These are phyloP conservation scores for Tragelaphus strepsiceros DNA, from an alignment of 2,113 vertebrate species.

Conservation along the genomic window DNA sequence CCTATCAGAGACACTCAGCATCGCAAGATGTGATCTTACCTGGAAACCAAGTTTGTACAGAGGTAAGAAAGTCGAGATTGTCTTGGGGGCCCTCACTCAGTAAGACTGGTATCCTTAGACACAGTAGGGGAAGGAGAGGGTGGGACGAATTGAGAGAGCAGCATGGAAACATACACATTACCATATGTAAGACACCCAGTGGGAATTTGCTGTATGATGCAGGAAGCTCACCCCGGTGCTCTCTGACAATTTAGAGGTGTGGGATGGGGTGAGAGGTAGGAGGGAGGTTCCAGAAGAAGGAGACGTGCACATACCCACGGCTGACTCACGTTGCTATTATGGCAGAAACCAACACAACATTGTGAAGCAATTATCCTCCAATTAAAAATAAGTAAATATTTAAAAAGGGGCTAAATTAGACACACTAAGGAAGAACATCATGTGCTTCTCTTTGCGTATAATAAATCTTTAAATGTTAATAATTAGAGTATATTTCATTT, in stretches of 20 bases:
- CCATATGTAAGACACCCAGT: neutral
- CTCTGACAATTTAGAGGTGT: neutral
- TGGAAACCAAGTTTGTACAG: neutral
- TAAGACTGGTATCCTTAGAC: neutral
- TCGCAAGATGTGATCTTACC: neutral
- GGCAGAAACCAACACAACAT: neutral
- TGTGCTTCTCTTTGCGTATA: neutral
- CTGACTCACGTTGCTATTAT: neutral
- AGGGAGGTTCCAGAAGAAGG: neutral
- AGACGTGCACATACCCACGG: rapidly evolving
- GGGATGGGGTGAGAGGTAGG: neutral
- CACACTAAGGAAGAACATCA: neutral
- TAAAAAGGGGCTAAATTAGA: neutral
- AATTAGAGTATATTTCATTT: neutral
- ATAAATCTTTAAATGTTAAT: neutral
- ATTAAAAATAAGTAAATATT: neutral
- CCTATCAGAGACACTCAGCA: neutral
- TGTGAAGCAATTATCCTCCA: neutral
- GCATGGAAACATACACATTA: neutral
- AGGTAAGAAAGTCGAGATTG: neutral
- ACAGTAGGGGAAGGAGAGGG: neutral
- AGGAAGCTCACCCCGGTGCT: neutral
- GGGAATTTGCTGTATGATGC: neutral
- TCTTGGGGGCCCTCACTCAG: neutral
- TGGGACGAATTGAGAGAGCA: neutral